Evolutionary conservation across 2,113 vertebrate genomes (phyloP).

Genomic region (Willisornis vidua): DNA sequence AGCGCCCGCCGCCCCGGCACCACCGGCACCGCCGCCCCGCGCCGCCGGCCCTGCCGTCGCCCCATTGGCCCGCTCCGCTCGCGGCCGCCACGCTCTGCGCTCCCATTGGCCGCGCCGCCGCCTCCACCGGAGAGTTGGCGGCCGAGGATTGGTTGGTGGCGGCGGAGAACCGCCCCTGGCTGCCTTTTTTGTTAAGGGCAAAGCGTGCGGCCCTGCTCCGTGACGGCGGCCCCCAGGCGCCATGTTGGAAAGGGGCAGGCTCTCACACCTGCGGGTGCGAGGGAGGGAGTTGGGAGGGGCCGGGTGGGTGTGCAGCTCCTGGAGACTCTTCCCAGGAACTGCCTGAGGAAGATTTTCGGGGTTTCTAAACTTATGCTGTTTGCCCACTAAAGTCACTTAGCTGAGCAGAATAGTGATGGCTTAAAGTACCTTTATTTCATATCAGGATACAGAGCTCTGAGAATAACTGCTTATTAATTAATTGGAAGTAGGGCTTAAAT

Average conservation of each 20-base stretch:
- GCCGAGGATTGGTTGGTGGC: conserved; percentile 75
- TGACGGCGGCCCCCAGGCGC: background rate
- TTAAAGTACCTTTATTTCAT: background rate
- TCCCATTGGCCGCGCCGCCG: conserved; percentile 63
- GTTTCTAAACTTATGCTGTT: background rate
- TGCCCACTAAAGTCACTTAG: background rate
- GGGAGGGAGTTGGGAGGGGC: background rate
- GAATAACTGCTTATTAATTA: background rate
- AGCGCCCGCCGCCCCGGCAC: background rate
- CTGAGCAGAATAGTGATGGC: background rate
- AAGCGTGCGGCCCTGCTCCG: no score
- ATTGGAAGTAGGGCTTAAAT: background rate
- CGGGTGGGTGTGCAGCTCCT: no score
- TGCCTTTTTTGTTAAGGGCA: conserved; percentile 60
- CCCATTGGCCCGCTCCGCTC: conserved; percentile 53
- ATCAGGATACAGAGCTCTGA: background rate
- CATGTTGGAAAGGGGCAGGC: conserved; percentile 28
- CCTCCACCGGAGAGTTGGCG: conserved; percentile 88
- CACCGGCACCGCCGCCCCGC: background rate
- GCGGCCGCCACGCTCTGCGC: conserved; percentile 21
- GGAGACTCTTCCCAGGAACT: no score
- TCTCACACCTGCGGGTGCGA: background rate
- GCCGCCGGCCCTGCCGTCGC: background rate
- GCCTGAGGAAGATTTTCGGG: background rate
- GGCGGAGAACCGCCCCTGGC: background rate